Conservation (phyloP, 2,797 vertebrate species). For the Helostoma temminkii region DNA sequence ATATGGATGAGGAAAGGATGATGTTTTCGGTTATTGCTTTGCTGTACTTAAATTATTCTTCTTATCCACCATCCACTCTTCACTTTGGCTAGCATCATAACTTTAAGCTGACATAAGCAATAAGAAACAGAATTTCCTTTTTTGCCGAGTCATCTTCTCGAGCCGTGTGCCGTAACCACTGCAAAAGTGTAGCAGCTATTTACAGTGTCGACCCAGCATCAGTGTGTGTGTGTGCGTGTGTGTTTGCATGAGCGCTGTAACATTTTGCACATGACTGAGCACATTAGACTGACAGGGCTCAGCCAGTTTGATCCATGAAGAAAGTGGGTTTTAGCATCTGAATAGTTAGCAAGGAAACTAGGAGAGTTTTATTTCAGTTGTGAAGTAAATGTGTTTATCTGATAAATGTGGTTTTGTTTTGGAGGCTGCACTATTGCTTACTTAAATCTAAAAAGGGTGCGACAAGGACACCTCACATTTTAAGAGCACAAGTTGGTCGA, state of each 20-base stretch:
- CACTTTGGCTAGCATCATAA: constrained; percentile 49
- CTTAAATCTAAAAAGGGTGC: constrained; percentile 12
- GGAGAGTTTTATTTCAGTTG: constrained; percentile 29
- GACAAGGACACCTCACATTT: constrained; percentile 28
- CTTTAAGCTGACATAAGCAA: constrained; percentile 74
- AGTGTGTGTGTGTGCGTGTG: constrained; percentile 20
- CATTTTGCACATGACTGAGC: constrained; percentile 71
- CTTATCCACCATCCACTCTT: constrained; percentile 33
- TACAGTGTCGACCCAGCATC: constrained; percentile 38
- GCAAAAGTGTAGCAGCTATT: constrained; percentile 61
- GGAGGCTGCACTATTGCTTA: constrained; percentile 22
- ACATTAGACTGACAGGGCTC: constrained; percentile 51
- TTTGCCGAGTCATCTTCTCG: constrained; percentile 63
- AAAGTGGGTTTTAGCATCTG: constrained; percentile 33
- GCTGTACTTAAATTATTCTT: constrained; percentile 33
- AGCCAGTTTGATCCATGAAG: constrained; percentile 40
- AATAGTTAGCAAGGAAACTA: constrained; percentile 22
- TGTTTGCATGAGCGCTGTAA: constrained; percentile 62
- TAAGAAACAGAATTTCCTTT: constrained; percentile 60
- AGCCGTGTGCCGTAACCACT: constrained; percentile 43
- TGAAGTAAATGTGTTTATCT: constrained; percentile 29
- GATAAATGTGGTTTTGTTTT: constrained; percentile 20
- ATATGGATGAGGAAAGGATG: constrained; percentile 12
- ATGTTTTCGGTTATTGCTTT: constrained; percentile 36
- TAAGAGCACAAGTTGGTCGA: constrained; percentile 58